Percentiles rank a stretch among this genome's conserved stretches.
phyloP scores from a whole-genome alignment of 2,797 vertebrate species.

The Allobates femoralis region DNA sequence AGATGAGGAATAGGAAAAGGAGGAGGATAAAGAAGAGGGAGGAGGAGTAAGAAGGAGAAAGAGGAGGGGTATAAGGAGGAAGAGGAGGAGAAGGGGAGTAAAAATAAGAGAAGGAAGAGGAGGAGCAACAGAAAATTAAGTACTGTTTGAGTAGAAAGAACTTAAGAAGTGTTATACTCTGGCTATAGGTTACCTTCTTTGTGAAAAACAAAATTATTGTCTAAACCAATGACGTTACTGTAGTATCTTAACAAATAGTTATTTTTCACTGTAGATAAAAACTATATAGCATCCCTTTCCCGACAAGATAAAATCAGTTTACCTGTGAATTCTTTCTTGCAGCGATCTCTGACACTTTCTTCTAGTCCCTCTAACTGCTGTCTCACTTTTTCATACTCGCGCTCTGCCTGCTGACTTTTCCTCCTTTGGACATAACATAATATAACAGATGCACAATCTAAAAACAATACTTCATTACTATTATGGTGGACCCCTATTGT shows the following conservation, averaged over 20 bases:
- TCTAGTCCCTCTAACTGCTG: slow-evolving; percentile 95
- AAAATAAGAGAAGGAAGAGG: too few species aligned
- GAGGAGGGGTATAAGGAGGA: too few species aligned
- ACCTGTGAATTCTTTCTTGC: slow-evolving; percentile 99
- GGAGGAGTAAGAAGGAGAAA: too few species aligned
- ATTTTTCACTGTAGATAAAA: not conserved
- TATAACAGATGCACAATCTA: not conserved
- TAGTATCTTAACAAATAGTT: not conserved
- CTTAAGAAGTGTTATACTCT: not conserved
- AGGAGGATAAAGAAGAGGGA: too few species aligned
- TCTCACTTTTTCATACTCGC: slow-evolving; percentile 97
- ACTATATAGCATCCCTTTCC: not conserved
- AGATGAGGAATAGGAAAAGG: too few species aligned
- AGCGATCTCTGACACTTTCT: slow-evolving; percentile 95
- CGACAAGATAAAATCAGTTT: not conserved
- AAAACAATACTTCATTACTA: not conserved
- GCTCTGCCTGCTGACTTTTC: slow-evolving; percentile 95
- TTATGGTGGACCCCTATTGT: not conserved
- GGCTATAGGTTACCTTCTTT: not conserved
- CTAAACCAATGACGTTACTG: not conserved
- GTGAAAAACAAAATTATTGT: not conserved
- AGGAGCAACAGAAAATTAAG: too few species aligned
- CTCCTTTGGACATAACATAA: slow-evolving; percentile 76
- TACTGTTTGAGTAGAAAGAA: not conserved
- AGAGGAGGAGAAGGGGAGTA: too few species aligned